A percentile compares a stretch with the other conserved stretches of the same genome.
phyloP scores from a whole-genome alignment of 1,140 invertebrate species.

The Sarcophaga peregrina region DNA sequence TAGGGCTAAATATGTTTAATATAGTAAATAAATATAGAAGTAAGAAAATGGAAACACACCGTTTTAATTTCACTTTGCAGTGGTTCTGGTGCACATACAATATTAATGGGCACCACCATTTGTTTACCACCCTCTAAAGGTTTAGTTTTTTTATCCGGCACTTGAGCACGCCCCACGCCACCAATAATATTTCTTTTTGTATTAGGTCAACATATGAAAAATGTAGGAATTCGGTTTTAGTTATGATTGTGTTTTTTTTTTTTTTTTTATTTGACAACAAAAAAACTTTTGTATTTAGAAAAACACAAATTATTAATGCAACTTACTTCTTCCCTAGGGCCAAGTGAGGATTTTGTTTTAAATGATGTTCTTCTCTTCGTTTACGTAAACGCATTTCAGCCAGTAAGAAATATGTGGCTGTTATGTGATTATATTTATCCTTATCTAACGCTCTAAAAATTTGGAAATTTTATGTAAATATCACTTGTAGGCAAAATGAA shows the following conservation, averaged over 20 bases:
- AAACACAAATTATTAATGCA: background rate
- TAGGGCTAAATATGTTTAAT: background rate
- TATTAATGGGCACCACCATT: conserved; percentile 38
- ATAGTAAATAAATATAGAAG: background rate
- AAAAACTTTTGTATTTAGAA: background rate
- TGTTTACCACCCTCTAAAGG: conserved; percentile 14
- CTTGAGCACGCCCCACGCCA: conserved; percentile 30
- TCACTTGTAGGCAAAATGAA: background rate
- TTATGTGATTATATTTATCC: conserved; percentile 98
- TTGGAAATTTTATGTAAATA: background rate
- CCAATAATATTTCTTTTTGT: conserved; percentile 16
- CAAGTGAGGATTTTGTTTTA: conserved; percentile 33
- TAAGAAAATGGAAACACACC: conserved; percentile 35
- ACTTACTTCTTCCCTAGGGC: conserved; percentile 35
- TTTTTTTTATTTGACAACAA: no score
- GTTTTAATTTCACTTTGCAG: conserved; percentile 29
- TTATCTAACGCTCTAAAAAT: conserved; percentile 84
- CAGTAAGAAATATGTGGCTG: conserved; percentile 97
- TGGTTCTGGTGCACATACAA: conserved; percentile 37
- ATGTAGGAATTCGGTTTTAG: conserved; percentile 16
- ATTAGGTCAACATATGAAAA: conserved; percentile 32
- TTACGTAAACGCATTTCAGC: conserved; percentile 90
- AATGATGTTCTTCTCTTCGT: conserved; percentile 72
- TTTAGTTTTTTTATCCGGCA: conserved; percentile 34
- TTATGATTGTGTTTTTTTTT: conserved; percentile 1